Evolutionary conservation across 2,113 vertebrate species (phyloP).

Genomic region (Steatornis caripensis): DNA sequence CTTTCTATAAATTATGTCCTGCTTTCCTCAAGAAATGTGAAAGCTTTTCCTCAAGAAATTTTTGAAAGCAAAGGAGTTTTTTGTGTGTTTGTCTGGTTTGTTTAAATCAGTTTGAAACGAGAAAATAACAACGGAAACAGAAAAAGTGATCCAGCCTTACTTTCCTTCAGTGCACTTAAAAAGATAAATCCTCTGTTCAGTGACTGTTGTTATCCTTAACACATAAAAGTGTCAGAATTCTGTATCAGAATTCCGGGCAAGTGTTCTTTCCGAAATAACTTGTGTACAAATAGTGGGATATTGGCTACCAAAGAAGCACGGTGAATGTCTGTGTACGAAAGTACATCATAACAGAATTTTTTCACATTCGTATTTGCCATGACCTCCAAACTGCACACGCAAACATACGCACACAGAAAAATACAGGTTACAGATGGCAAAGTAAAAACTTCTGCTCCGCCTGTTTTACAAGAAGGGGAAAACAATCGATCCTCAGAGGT

Average conservation of each 20-base stretch:
- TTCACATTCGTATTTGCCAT: background rate
- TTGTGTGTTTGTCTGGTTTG: background rate
- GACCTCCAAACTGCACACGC: background rate
- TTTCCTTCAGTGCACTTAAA: background rate
- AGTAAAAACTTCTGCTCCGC: background rate
- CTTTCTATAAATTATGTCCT: background rate
- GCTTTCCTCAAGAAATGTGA: background rate
- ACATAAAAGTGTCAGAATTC: background rate
- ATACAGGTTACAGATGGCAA: background rate
- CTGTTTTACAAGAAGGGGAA: background rate
- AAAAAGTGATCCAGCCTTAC: background rate
- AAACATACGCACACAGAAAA: background rate
- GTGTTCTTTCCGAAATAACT: background rate
- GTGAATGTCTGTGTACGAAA: no score
- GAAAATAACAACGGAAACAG: background rate
- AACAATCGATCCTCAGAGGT: background rate
- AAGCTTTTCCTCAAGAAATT: background rate
- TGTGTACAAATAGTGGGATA: background rate
- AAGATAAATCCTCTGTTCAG: background rate
- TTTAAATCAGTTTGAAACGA: background rate
- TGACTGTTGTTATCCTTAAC: background rate
- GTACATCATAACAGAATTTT: background rate
- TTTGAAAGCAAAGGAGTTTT: background rate
- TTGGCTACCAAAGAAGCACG: background rate
- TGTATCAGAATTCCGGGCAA: background rate